Percentiles rank a stretch among this genome's conserved stretches.
Conservation (phyloP, 2,888 invertebrate species). For the Eustalomyia histrio region DNA sequence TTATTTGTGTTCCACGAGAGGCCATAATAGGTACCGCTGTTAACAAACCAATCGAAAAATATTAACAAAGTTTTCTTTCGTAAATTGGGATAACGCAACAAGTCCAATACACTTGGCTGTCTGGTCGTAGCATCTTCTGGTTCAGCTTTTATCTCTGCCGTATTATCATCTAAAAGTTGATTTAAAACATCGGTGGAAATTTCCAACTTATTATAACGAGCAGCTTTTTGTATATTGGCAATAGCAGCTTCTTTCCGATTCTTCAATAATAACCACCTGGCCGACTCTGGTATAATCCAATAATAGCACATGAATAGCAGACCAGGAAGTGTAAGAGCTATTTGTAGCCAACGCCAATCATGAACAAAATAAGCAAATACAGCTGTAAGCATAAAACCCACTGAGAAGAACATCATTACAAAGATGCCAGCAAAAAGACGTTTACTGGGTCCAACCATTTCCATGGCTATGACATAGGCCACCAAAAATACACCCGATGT, state of each 20-base stretch:
- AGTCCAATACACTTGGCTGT: conserved; percentile 81
- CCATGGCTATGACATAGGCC: conserved; percentile 88
- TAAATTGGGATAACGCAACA: conserved; percentile 84
- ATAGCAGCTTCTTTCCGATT: conserved; percentile 84
- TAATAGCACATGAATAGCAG: conserved; percentile 85
- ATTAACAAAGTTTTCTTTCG: conserved; percentile 84
- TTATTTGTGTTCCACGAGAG: conserved; percentile 87
- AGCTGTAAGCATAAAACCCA: conserved; percentile 86
- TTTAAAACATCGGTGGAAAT: conserved; percentile 82
- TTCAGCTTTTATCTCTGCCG: conserved; percentile 67
- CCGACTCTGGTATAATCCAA: conserved; percentile 89
- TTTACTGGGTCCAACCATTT: conserved; percentile 87
- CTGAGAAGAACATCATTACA: conserved; percentile 87
- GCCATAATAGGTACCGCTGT: conserved; percentile 88
- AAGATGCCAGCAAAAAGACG: conserved; percentile 86
- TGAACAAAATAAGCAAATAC: conserved; percentile 84
- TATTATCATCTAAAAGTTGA: conserved; percentile 80
- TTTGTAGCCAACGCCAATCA: conserved; percentile 86
- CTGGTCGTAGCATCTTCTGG: conserved; percentile 70
- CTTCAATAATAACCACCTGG: conserved; percentile 85
- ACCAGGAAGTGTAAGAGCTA: conserved; percentile 86
- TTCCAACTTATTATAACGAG: conserved; percentile 83
- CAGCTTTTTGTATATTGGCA: conserved; percentile 82
- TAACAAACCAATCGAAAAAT: conserved; percentile 89
- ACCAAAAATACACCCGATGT: conserved; percentile 89